Conservation (phyloP, 2,113 vertebrate genomes). For the Gopherus evgoodei region DNA sequence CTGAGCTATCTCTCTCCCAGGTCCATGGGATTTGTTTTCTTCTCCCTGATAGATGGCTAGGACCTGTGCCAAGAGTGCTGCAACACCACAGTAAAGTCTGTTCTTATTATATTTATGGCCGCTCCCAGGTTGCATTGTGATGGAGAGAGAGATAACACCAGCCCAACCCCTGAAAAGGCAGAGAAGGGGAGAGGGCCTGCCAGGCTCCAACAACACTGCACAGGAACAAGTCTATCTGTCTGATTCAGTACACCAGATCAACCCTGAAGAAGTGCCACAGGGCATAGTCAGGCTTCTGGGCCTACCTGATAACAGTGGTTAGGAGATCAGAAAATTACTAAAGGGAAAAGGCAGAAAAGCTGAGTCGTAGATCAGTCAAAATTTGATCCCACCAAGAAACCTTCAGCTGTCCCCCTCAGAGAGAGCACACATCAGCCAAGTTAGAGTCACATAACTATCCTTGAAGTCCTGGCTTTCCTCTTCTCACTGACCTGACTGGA, state of each 20-base stretch:
- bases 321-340: not conserved
- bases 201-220: not conserved
- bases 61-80: not conserved
- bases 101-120: not conserved
- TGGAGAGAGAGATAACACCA: not conserved
- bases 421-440: not conserved
- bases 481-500: not conserved
- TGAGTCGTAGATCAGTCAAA: not conserved
- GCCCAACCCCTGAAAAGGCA: not conserved
- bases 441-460: not conserved
- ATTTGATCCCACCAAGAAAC: not conserved
- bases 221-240: not conserved
- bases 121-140: not conserved
- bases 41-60: not conserved
- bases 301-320: not conserved
- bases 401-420: not conserved
- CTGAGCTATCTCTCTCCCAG: too few relatives aligned
- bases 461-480: not conserved
- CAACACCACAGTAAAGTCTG: fast-evolving
- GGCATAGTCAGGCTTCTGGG: not conserved
- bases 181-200: not conserved
- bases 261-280: not conserved
- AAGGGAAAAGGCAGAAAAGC: not conserved
- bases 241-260: not conserved
- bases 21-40: not conserved